These are phyloP conservation scores for Eupithecia tripunctaria DNA, from an alignment of 2,888 invertebrate species.

Conservation along the genomic window DNA sequence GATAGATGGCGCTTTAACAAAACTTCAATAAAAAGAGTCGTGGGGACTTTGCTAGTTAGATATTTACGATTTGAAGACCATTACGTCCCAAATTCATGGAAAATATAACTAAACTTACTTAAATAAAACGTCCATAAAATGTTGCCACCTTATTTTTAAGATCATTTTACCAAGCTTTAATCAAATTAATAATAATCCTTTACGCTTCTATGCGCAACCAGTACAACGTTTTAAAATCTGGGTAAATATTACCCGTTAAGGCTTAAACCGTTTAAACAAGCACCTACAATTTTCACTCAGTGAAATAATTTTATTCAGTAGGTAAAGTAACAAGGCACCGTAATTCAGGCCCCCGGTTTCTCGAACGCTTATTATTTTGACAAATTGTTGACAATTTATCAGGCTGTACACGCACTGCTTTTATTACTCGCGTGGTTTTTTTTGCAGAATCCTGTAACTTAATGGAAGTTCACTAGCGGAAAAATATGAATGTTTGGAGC, in stretches of 20 bases:
- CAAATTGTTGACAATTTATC: too few species aligned
- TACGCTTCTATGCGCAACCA: neutral
- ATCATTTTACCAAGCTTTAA: neutral
- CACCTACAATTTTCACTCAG: constrained; percentile 19
- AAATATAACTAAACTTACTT: neutral
- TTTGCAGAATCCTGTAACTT: too few species aligned
- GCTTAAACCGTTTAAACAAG: constrained; percentile 15
- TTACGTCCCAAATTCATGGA: too few species aligned
- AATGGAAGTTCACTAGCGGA: too few species aligned
- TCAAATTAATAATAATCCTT: neutral
- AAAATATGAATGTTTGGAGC: too few species aligned
- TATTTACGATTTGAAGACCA: neutral
- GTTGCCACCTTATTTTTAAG: neutral
- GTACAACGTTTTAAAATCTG: neutral
- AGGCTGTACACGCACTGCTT: too few species aligned
- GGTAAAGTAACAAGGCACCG: constrained; percentile 9
- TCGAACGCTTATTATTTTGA: too few species aligned
- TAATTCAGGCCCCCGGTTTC: too few species aligned
- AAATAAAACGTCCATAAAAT: neutral
- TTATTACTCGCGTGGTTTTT: too few species aligned
- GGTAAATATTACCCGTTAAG: constrained; percentile 10
- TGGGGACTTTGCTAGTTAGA: neutral
- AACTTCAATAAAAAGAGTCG: neutral
- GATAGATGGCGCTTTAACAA: constrained; percentile 22
- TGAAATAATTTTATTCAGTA: constrained; percentile 20